These are phyloP conservation scores for Orthochromis indermauri DNA, from an alignment of 2,113 vertebrate species.

Conservation along the genomic window DNA sequence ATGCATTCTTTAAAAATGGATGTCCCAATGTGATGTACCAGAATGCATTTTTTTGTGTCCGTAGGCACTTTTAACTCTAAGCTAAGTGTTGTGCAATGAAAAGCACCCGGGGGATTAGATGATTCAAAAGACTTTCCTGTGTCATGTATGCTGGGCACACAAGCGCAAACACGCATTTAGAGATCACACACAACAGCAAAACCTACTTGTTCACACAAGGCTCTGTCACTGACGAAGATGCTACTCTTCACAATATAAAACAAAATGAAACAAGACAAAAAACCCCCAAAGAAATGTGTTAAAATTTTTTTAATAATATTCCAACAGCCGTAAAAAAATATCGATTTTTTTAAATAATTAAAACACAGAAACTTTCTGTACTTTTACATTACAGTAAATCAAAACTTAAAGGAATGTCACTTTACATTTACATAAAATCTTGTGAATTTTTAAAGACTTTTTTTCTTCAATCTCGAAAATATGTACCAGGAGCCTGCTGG, in stretches of 20 bases:
- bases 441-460: background rate
- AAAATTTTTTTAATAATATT: rapidly evolving
- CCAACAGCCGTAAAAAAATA: rapidly evolving
- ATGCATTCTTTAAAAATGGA: background rate
- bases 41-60: background rate
- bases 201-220: background rate
- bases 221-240: background rate
- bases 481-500: background rate
- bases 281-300: background rate
- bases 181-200: background rate
- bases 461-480: background rate
- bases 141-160: background rate
- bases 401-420: background rate
- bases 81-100: background rate
- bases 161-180: background rate
- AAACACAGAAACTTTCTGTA: background rate
- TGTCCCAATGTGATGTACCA: rapidly evolving
- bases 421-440: background rate
- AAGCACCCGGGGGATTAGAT: background rate
- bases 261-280: background rate
- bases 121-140: background rate
- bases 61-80: background rate
- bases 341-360: rapidly evolving
- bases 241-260: background rate
- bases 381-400: background rate